Evolutionary conservation across 2,888 invertebrate genomes (phyloP).

Genomic region (Latrodectus hesperus): DNA sequence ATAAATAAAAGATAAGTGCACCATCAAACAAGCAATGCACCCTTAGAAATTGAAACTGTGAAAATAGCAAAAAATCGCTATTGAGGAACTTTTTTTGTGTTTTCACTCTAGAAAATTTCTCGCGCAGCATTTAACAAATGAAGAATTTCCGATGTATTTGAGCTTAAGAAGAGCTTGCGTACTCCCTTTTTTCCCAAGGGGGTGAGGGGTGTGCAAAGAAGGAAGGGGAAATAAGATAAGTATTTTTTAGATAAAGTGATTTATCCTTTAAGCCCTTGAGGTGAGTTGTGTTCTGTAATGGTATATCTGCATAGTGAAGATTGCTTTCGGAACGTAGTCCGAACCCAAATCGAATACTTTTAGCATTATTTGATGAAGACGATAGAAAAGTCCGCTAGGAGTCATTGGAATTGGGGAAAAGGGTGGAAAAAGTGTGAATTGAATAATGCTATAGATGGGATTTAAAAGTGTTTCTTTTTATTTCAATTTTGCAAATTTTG

Average conservation of each 20-base stretch:
- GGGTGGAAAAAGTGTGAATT: too few relatives aligned
- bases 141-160: constrained; percentile 8
- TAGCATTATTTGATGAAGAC: constrained; percentile 60
- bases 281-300: constrained; percentile 22
- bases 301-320: constrained; percentile 40
- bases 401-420: background rate
- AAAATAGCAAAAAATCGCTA: background rate
- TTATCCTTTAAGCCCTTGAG: constrained; percentile 45
- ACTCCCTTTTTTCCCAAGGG: too few relatives aligned
- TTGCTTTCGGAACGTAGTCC: constrained; percentile 57
- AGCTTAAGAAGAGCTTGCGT: too few relatives aligned
- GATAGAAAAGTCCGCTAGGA: background rate
- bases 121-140: constrained; percentile 59
- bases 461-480: too few relatives aligned
- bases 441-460: too few relatives aligned
- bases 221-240: constrained; percentile 9
- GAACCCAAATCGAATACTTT: constrained; percentile 46
- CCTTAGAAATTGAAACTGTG: too few relatives aligned
- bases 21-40: too few relatives aligned
- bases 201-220: background rate
- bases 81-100: background rate
- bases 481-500: too few relatives aligned
- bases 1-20: too few relatives aligned
- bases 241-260: constrained; percentile 48
- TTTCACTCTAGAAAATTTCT: constrained; percentile 29